Evolutionary conservation across 2,113 vertebrate genomes (phyloP), one percentile per base, ranked within the genome.

Genomic region (Syngnathoides biaculeatus): DNA sequence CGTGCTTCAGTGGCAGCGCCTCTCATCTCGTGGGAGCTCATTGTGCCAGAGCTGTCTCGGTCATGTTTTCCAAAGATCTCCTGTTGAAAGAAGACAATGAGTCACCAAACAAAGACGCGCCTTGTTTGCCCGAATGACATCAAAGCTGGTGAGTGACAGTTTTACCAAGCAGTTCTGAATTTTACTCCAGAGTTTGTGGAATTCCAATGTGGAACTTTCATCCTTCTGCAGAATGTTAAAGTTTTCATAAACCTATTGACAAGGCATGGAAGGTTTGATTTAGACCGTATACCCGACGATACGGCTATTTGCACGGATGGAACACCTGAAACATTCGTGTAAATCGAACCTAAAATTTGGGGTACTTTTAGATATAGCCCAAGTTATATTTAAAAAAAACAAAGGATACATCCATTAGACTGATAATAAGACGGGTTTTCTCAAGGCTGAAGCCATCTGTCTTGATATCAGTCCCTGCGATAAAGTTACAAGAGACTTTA

Each of bases 401-500:
- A 76, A 9, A 95, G 93, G 96, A 98, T 98, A 98, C 95, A 59
- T 98, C 96, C 22, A 98, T 75, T 43, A 98, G 92, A 76, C 93
- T 94, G 48, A 98, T 87, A 79, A 98, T 95, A 55, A 93, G 93
- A 68, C 93, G 94, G 72, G 93, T 92, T 0, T 95, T 98, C 70
- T 96, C 94, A 0, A 95, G 87, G 77, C 91, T 95, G 82, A 98
- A 96, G 76, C 95, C 95, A n/a, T 95, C 88, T 1, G 94, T 93
- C 86, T 95, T 95, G 86, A 98, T 93, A 50, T 96, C 95, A 68
- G 91, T 81, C 40, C 93, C 96, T 98, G 69, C 6, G 43, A 63
- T 82, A 83, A 64, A 72, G 56, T 11, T 19, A 65, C 4, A 79
- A 67, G 42, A 47, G 4, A 52, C 5, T 4, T 13, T 50, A 22